A percentile compares a stretch with the other conserved stretches of the same genome.
phyloP scores from a whole-genome alignment of 2,113 vertebrate species.

The Lepus europaeus region DNA sequence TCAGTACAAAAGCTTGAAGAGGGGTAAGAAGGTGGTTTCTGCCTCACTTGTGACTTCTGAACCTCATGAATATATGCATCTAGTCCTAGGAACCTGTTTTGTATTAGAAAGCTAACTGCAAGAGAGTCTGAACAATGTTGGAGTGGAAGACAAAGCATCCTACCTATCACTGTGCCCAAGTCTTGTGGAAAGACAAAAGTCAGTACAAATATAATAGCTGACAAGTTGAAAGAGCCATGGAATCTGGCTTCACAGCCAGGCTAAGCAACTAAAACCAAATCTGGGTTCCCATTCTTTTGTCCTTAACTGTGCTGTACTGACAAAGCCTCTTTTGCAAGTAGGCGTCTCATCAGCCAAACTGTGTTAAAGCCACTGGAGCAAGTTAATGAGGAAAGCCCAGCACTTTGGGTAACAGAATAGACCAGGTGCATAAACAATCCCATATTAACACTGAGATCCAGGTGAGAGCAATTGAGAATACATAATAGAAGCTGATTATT shows the following conservation, averaged over 20 bases:
- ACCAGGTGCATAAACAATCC: neutral
- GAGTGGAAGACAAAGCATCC: neutral
- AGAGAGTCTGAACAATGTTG: constrained; percentile 61
- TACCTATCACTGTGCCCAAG: neutral
- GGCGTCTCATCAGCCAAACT: neutral
- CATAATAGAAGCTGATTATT: constrained; percentile 50
- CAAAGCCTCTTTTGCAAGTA: neutral
- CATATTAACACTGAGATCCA: neutral
- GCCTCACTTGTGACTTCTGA: neutral
- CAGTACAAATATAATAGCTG: neutral
- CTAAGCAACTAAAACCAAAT: neutral
- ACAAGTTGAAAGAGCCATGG: neutral
- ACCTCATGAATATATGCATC: neutral
- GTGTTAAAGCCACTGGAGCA: constrained; percentile 19
- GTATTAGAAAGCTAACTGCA: constrained; percentile 64
- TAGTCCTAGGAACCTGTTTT: neutral
- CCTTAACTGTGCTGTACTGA: neutral
- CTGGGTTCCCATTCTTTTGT: neutral
- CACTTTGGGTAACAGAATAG: neutral
- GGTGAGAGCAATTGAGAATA: constrained; percentile 58
- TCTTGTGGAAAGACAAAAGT: constrained; percentile 24
- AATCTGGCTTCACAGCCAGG: neutral
- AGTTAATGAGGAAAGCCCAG: neutral
- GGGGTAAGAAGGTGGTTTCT: neutral
- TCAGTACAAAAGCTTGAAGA: neutral